Base-by-base conservation (phyloP, 2,797 vertebrate genomes). In the Spinibarbus caldwelli region DNA sequence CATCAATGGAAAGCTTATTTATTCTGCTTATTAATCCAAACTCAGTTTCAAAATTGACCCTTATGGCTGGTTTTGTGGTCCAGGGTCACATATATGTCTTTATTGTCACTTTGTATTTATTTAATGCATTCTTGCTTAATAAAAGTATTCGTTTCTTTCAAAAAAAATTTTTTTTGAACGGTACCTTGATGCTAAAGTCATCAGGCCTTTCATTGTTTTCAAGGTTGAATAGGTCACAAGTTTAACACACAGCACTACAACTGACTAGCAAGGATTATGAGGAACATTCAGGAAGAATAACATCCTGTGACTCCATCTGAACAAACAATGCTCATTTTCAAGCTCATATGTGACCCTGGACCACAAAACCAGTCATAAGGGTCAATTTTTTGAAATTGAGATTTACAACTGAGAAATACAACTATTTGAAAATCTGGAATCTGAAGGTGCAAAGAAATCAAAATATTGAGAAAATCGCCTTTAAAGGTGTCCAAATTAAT, bases 271-370 rank as follows among this genome's bases (percentile, higher is more conserved):
- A 19, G 45, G 34, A 67, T 41, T 54, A 54, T 29, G 31, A 66
- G 59, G 12, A 54, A n/a, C 15, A 52, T 21, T 29, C 41, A 66
- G 72, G 34, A 66, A 54, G 34, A 77, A 54, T 17, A 54, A 54
- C 59, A 83, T 83, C n/a, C 31, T 67, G 59, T 52, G 31, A 54
- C 59, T 76, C 38, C 38, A 67, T 38, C 36, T 41, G 36, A 54
- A 81, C 49, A 41, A 81, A 81, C 79, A 81, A 23, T 41, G 66
- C 5, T 54, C 9, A 38, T 68, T 80, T 68, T 38, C 31, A 52
- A 70, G 29, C 57, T 59, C 57, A 62, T 29, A 6, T 14, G n/a
- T 59, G n/a, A 26, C n/a, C 19, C 10, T 59, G 57, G n/a, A 52
- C 6, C 49, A 52, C 49, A 52, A 21, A 62, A 62, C 11, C 57